Evolutionary conservation across 2,113 vertebrate species (phyloP).

Genomic region (Elaphurus davidianus): DNA sequence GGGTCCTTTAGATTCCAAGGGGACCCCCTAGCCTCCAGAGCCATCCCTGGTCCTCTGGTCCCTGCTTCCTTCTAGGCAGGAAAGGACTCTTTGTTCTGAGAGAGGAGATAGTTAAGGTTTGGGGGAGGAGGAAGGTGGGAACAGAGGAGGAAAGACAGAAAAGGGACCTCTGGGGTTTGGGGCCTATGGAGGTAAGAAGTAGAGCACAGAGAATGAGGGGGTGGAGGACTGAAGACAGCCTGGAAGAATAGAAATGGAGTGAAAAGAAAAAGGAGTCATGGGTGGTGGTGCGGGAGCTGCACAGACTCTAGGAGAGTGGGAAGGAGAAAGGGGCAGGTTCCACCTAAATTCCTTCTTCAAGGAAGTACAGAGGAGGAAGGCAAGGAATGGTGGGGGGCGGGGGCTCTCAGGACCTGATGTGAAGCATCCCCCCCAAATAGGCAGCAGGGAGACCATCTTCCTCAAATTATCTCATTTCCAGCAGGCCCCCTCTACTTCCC

Average conservation of each 20-base stretch:
- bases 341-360: background rate
- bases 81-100: slow-evolving; percentile 64
- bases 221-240: slow-evolving; percentile 28
- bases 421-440: background rate
- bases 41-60: background rate
- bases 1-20: background rate
- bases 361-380: background rate
- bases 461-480: slow-evolving; percentile 54
- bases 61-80: background rate
- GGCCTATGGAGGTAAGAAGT: slow-evolving; percentile 40
- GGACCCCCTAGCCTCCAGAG: background rate
- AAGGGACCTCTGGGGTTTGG: background rate
- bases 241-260: slow-evolving; percentile 36
- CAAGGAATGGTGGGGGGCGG: background rate
- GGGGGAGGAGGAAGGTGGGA: background rate
- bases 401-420: background rate
- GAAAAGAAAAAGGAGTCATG: background rate
- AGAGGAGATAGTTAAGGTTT: background rate
- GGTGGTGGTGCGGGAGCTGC: background rate
- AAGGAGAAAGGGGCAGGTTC: background rate
- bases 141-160: background rate
- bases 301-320: background rate
- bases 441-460: slow-evolving; percentile 7
- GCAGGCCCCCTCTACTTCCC: slow-evolving; percentile 43
- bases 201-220: slow-evolving; percentile 46